These are phyloP conservation scores for Rhyacophila evoluta DNA, from an alignment of 2,888 invertebrate genomes.

Conservation along the genomic window DNA sequence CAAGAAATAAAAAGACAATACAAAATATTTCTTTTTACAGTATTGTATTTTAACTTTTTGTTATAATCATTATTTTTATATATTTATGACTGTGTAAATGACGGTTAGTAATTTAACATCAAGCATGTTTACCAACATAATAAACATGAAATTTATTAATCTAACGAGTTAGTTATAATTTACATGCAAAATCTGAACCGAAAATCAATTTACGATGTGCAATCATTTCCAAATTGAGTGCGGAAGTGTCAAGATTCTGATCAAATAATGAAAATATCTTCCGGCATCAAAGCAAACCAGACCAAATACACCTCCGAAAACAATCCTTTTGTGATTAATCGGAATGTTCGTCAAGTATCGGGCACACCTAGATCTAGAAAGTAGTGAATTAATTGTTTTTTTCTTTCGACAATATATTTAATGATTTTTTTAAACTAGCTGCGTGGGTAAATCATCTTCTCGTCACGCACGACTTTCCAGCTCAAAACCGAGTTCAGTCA, in stretches of 20 bases:
- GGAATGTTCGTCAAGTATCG: background rate
- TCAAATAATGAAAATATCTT: background rate
- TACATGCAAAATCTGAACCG: too few relatives aligned
- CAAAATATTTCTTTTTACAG: too few relatives aligned
- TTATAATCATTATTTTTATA: too few relatives aligned
- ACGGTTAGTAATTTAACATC: too few relatives aligned
- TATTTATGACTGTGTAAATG: too few relatives aligned
- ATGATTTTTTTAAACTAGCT: background rate
- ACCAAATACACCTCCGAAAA: background rate
- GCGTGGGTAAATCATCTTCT: conserved; percentile 12
- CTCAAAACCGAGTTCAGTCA: background rate
- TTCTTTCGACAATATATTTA: background rate
- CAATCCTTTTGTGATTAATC: background rate
- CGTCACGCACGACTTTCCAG: background rate
- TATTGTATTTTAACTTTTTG: too few relatives aligned
- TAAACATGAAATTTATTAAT: too few relatives aligned
- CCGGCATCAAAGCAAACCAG: background rate
- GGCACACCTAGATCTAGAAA: background rate
- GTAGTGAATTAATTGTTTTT: background rate
- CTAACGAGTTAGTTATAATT: too few relatives aligned
- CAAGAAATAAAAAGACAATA: too few relatives aligned
- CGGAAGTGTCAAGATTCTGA: background rate
- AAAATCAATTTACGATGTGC: too few relatives aligned
- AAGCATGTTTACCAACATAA: too few relatives aligned
- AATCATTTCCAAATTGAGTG: too few relatives aligned